Percentiles rank a stretch among this genome's conserved stretches.
Evolutionary conservation across 1,140 invertebrate species (phyloP).

Genomic region (Anadara kagoshimensis): DNA sequence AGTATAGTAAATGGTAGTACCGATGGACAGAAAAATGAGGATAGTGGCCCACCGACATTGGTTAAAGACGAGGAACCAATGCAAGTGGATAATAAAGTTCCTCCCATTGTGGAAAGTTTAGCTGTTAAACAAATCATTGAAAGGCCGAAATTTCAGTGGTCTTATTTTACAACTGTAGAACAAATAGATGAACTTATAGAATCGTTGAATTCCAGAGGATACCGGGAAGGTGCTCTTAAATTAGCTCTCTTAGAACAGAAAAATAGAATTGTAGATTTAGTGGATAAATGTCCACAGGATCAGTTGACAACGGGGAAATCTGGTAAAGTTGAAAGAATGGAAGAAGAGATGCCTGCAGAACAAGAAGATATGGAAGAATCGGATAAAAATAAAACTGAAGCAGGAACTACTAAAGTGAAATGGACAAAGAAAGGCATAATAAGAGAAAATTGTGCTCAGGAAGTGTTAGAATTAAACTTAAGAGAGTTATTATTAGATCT

Average conservation of each 20-base stretch:
- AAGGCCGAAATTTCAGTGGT: constrained; percentile 77
- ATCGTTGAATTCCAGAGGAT: constrained; percentile 85
- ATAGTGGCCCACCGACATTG: constrained; percentile 28
- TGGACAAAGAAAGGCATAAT: constrained; percentile 52
- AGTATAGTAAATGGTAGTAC: too few relatives aligned
- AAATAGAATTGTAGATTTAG: constrained; percentile 78
- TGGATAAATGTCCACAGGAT: constrained; percentile 80
- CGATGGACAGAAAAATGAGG: constrained; percentile 32
- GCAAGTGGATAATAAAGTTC: constrained; percentile 37
- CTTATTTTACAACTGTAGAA: constrained; percentile 83
- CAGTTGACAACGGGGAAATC: constrained; percentile 9
- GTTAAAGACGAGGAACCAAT: constrained; percentile 46
- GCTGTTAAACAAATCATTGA: constrained; percentile 47
- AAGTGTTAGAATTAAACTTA: constrained; percentile 83
- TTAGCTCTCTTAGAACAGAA: constrained; percentile 82
- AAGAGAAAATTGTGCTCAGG: constrained; percentile 67
- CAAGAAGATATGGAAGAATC: constrained; percentile 75
- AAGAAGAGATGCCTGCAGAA: constrained; percentile 58
- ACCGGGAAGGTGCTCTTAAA: constrained; percentile 85
- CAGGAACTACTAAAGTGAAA: constrained; percentile 36
- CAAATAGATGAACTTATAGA: constrained; percentile 84
- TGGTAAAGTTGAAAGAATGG: constrained; percentile 5
- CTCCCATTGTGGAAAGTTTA: constrained; percentile 39
- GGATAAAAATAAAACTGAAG: constrained; percentile 45
- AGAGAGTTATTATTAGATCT: constrained; percentile 90